Evolutionary conservation across 2,797 vertebrate genomes (phyloP), one percentile per base, ranked within the genome.

Genomic region (Liasis olivaceus): DNA sequence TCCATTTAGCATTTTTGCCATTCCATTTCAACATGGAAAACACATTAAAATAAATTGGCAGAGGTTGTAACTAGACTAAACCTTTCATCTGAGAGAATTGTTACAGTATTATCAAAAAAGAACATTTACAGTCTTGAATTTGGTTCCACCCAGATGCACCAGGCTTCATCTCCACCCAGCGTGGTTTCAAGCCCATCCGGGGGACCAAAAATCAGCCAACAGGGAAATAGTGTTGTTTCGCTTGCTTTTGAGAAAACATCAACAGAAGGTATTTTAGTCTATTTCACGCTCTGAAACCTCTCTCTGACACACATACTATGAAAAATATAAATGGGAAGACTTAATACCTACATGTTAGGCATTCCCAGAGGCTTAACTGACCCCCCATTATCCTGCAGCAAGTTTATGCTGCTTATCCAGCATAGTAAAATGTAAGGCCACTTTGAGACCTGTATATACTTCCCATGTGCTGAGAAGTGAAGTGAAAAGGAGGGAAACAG

Each of bases 261-360:
- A 31, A 89, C 11, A 77, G 89, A 89, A 42, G 22, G 20, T 64
- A 92, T 94, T 94, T 86, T 81, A 63, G 36, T 56, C 42, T 90
- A 95, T 95, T 95, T 85, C 92, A 93, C n/a, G 91, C 88, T 42
- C 89, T 90, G 66, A 94, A 94, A 90, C 89, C 89, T 91, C 72
- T 69, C 59, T 93, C 9, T 92, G 47, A 62, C 31, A 90, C 87
- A 92, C 66, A 60, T 84, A 89, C 13, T 13, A 12, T 24, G 58
- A 56, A 77, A 89, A 51, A 89, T 42, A 77, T 89, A 77, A 58
- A 89, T 31, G 17, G 11, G 54, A 77, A 77, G 31, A 26, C 31
- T 36, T 26, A 42, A 31, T 60, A 56, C 3, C 31, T 59, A 42
- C 6, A 59, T 24, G 54, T 77, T 31, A 69, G 56, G 54, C 26